phyloP scores from a whole-genome alignment of 2,888 invertebrate genomes.

The Polymixis lichenea region DNA sequence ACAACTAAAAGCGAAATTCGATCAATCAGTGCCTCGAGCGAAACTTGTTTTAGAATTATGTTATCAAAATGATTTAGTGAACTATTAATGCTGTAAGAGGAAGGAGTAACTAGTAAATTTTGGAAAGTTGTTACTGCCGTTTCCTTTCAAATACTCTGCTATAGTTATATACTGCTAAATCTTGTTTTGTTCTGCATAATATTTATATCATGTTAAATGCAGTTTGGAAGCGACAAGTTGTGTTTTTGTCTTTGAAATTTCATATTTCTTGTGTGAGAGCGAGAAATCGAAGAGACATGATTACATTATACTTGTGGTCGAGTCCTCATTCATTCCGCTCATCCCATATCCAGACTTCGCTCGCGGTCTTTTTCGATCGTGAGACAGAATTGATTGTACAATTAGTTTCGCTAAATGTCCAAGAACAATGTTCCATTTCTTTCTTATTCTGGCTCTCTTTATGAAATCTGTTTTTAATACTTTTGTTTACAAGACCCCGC shows the following conservation, averaged over 20 bases:
- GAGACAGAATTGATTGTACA: constrained; percentile 34
- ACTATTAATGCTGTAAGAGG: constrained; percentile 64
- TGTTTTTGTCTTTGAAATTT: constrained; percentile 5
- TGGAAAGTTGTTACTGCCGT: constrained; percentile 74
- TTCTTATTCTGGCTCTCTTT: background rate
- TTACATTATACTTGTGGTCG: background rate
- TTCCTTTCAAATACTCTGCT: constrained; percentile 47
- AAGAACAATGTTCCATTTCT: background rate
- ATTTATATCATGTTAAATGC: background rate
- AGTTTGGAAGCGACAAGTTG: constrained; percentile 6
- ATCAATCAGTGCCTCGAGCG: constrained; percentile 62
- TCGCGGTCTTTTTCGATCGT: constrained; percentile 9
- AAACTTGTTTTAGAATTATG: constrained; percentile 64
- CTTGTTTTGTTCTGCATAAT: constrained; percentile 33
- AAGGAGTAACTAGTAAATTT: constrained; percentile 73
- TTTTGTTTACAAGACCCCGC: constrained; percentile 18
- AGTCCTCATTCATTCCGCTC: background rate
- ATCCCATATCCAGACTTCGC: background rate
- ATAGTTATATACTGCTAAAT: constrained; percentile 23
- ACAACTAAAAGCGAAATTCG: constrained; percentile 68
- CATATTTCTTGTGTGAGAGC: background rate
- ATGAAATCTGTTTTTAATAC: background rate
- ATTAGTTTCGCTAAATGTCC: constrained; percentile 25
- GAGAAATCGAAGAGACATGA: background rate
- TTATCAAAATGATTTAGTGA: constrained; percentile 65